Evolutionary conservation across 2,888 invertebrate species (phyloP), one percentile per base, ranked within the genome.

Genomic region (Lepetodrilus schrolli): DNA sequence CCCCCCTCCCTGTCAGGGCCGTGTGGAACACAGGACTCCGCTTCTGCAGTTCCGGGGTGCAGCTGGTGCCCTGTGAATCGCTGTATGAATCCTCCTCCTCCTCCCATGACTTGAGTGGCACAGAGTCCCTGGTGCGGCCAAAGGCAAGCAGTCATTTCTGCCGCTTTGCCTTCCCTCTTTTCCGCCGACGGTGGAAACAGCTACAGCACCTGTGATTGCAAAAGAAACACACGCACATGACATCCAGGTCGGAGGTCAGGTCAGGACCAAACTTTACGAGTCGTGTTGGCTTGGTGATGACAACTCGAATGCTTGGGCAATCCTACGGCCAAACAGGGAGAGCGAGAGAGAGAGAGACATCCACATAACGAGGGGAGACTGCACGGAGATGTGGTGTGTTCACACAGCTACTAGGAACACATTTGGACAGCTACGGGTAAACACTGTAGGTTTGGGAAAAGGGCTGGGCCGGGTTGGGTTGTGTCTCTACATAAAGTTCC

Each of bases 91-190:
- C 75, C 4, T 75, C 68, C 30, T 78, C 77, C 4, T 75, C 68
- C 30, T 78, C 77, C 4, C 73, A 72, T 47, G 74, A 73, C 69
- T 77, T 73, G 21, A 75, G 74, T 73, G 76, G 77, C 49, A 84
- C 83, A 77, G 82, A 82, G 81, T 85, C 86, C 79, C 80, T 75
- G 71, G 79, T 81, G 66, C 84, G 86, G 80, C 83, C 84, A 82
- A 82, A 82, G 77, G 80, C 81, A 68, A 77, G 74, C 74, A 80
- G 85, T 87, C 87, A 87, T 86, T 87, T 87, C 76, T 83, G 80
- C n/a, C 85, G 80, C 74, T 86, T 86, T 58, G 83, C 78, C 78
- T 85, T 85, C 73, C 82, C 80, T 51, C 82, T 80, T 70, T 82
- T 83, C 43, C 83, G 83, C 66, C 81, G 81, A n/a, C 83, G 80